A percentile compares a stretch with the other conserved stretches of the same genome.
Conservation (phyloP, 2,888 invertebrate species). For the Anorthoa munda region DNA sequence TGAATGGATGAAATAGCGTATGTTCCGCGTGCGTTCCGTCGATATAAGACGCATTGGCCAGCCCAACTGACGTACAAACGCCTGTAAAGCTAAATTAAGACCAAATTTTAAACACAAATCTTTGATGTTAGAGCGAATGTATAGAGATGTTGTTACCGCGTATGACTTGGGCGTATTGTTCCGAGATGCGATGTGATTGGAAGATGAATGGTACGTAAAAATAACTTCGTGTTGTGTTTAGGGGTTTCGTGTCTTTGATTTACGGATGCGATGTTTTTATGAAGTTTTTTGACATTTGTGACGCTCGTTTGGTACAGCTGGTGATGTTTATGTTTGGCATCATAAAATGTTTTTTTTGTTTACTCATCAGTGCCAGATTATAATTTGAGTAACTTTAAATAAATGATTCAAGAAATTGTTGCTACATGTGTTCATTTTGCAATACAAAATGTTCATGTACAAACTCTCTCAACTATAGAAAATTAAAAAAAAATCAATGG, state of each 20-base stretch:
- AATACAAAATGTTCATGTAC: background rate
- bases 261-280: constrained; percentile 29
- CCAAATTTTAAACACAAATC: constrained; percentile 91
- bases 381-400: constrained; percentile 19
- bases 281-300: constrained; percentile 25
- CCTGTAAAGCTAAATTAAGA: constrained; percentile 91
- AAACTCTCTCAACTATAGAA: too few relatives aligned
- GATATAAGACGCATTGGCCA: constrained; percentile 90
- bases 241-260: constrained; percentile 27
- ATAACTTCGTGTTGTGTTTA: constrained; percentile 25
- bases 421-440: background rate
- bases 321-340: constrained; percentile 44
- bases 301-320: constrained; percentile 28
- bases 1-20: constrained; percentile 66
- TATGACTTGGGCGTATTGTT: constrained; percentile 59
- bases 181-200: constrained; percentile 22
- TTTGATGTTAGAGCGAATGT: constrained; percentile 82
- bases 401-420: background rate
- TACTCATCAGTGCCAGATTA: constrained; percentile 43
- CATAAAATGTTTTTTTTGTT: constrained; percentile 31
- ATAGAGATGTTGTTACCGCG: constrained; percentile 82
- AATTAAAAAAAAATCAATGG: background rate
- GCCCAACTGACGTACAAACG: constrained; percentile 89
- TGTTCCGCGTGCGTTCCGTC: constrained; percentile 77
- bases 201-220: constrained; percentile 35